Conservation (phyloP, 2,888 invertebrate species). For the Dryomyza anilis region DNA sequence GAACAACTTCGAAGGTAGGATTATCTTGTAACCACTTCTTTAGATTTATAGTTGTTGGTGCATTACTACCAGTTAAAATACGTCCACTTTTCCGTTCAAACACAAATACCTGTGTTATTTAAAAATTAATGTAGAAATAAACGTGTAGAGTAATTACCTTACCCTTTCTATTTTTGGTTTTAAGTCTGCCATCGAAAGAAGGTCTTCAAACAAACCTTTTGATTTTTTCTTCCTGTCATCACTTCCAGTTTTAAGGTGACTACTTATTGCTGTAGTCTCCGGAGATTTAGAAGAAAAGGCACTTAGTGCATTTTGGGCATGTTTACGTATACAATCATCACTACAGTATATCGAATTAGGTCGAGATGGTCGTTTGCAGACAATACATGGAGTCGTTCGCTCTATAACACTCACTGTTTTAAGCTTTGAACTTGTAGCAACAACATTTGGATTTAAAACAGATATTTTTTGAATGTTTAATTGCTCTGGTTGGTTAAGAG, state of each 20-base stretch:
- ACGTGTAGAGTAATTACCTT: constrained; percentile 23
- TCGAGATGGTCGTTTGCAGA: constrained; percentile 76
- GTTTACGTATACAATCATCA: constrained; percentile 82
- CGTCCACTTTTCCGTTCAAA: constrained; percentile 81
- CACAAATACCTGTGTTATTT: constrained; percentile 68
- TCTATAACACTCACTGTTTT: neutral
- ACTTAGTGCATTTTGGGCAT: constrained; percentile 73
- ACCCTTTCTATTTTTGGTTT: constrained; percentile 57
- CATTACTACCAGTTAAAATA: constrained; percentile 75
- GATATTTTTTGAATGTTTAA: constrained; percentile 43
- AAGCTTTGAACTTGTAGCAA: neutral
- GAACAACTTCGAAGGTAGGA: constrained; percentile 85
- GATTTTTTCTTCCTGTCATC: constrained; percentile 55
- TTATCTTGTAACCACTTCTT: constrained; percentile 84
- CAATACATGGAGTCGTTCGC: constrained; percentile 66
- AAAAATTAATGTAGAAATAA: neutral
- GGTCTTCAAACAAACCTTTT: constrained; percentile 58
- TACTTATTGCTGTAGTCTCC: constrained; percentile 34
- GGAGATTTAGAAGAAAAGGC: constrained; percentile 40
- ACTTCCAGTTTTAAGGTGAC: constrained; percentile 30
- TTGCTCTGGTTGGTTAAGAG: constrained; percentile 35
- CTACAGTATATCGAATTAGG: constrained; percentile 88
- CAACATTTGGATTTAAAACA: neutral
- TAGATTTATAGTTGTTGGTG: constrained; percentile 80
- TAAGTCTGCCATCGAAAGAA: constrained; percentile 51